phyloP scores from a whole-genome alignment of 2,888 invertebrate genomes.

The Drosophila nr. medialis region DNA sequence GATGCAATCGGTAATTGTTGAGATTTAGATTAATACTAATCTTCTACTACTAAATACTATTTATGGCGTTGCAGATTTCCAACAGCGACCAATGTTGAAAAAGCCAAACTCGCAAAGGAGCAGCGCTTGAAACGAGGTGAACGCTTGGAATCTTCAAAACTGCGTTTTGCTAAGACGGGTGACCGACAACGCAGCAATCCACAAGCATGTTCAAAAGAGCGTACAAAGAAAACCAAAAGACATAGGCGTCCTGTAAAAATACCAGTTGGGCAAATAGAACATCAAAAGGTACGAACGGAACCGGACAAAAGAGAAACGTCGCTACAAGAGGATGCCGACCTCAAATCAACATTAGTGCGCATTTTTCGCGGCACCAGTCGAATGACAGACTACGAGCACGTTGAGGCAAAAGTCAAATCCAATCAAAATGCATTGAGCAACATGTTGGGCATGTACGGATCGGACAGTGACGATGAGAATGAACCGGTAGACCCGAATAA shows the following conservation, averaged over 20 bases:
- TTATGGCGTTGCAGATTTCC: conserved; percentile 86
- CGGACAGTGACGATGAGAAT: conserved; percentile 71
- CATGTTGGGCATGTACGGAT: conserved; percentile 83
- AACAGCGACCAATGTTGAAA: conserved; percentile 89
- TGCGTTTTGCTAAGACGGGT: conserved; percentile 84
- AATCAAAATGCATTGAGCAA: conserved; percentile 67
- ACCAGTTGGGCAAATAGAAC: background rate
- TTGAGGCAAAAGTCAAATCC: conserved; percentile 31
- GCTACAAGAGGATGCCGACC: background rate
- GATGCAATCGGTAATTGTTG: conserved; percentile 87
- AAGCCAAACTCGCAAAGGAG: conserved; percentile 87
- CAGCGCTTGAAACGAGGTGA: conserved; percentile 91
- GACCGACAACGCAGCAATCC: conserved; percentile 80
- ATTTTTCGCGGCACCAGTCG: conserved; percentile 76
- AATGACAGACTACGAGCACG: conserved; percentile 70
- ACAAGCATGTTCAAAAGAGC: conserved; percentile 16
- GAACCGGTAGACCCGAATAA: conserved; percentile 1
- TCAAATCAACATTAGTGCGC: conserved; percentile 8
- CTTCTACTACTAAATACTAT: background rate
- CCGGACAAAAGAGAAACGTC: background rate
- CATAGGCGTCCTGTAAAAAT: conserved; percentile 1
- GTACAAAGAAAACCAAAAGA: conserved; percentile 15
- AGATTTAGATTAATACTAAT: background rate
- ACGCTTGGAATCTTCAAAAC: conserved; percentile 86
- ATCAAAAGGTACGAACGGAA: background rate